A percentile compares a stretch with the other conserved stretches of the same genome.
Evolutionary conservation across 2,888 invertebrate genomes (phyloP).

Genomic region (Drosophila multiciliata): DNA sequence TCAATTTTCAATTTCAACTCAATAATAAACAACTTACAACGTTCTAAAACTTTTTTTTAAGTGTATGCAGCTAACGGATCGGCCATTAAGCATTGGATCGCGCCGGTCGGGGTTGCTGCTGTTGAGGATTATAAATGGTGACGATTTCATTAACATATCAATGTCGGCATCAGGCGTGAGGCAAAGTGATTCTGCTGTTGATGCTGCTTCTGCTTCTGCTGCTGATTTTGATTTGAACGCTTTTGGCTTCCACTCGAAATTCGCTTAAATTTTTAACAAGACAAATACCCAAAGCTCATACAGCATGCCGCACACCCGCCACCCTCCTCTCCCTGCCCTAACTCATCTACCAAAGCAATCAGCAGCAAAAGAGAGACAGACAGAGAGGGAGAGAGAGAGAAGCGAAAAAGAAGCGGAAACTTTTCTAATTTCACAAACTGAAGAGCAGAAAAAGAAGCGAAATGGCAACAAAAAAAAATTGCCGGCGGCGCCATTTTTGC

Average conservation of each 20-base stretch:
- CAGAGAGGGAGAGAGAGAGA: background rate
- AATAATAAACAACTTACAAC: no score
- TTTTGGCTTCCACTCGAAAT: slow-evolving; percentile 73
- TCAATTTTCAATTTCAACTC: background rate
- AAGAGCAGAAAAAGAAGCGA: slow-evolving; percentile 5
- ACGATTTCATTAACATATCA: slow-evolving; percentile 77
- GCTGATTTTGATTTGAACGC: slow-evolving; percentile 54
- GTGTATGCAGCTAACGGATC: slow-evolving; percentile 13
- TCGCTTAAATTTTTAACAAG: slow-evolving; percentile 82
- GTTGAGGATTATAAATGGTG: slow-evolving; percentile 58
- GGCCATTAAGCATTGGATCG: slow-evolving; percentile 6
- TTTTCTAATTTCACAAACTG: slow-evolving; percentile 74
- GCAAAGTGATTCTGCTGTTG: slow-evolving; percentile 8
- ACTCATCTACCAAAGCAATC: slow-evolving; percentile 38
- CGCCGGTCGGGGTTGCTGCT: slow-evolving; percentile 30
- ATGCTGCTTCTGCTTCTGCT: slow-evolving; percentile 28
- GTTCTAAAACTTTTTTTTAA: background rate
- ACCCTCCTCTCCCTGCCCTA: background rate
- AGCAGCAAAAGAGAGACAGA: slow-evolving; percentile 10
- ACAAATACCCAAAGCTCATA: slow-evolving; percentile 76
- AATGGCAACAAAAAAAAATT: slow-evolving; percentile 29
- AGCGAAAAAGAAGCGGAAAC: slow-evolving; percentile 48
- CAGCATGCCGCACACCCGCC: slow-evolving; percentile 9
- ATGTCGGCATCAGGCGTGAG: slow-evolving; percentile 64
- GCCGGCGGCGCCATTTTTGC: slow-evolving; percentile 67